Evolutionary conservation across 2,797 vertebrate species (phyloP).

Genomic region (Chromis chromis): DNA sequence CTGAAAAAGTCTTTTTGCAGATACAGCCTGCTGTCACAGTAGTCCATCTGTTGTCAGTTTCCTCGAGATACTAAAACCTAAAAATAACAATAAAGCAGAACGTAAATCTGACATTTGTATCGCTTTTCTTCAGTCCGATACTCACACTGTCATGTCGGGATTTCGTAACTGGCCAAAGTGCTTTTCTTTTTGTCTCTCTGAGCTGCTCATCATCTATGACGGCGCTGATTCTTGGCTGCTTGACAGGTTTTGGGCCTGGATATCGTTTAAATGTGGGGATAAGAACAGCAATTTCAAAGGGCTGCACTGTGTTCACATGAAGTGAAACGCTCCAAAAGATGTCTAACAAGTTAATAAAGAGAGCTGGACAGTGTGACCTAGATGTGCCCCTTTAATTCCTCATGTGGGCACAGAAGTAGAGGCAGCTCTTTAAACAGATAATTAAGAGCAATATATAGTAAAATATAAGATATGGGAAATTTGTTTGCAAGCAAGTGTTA

Average conservation of each 20-base stretch:
- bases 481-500: conserved; percentile 18
- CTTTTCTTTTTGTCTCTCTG: background rate
- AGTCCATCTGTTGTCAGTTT: background rate
- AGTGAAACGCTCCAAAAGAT: no score
- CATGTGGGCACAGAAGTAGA: no score
- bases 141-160: background rate
- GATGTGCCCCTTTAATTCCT: no score
- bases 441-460: no score
- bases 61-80: background rate
- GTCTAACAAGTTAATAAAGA: no score
- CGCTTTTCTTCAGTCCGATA: background rate
- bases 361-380: no score
- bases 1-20: no score
- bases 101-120: background rate
- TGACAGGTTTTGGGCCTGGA: background rate
- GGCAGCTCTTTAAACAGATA: no score
- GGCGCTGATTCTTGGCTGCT: background rate
- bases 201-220: background rate
- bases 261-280: no score
- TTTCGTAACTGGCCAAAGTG: background rate
- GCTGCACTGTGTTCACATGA: no score
- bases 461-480: background rate
- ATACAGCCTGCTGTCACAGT: background rate
- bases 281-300: no score
- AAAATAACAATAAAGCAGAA: background rate